Evolutionary conservation across 2,797 vertebrate genomes (phyloP).

Genomic region (Helostoma temminkii): DNA sequence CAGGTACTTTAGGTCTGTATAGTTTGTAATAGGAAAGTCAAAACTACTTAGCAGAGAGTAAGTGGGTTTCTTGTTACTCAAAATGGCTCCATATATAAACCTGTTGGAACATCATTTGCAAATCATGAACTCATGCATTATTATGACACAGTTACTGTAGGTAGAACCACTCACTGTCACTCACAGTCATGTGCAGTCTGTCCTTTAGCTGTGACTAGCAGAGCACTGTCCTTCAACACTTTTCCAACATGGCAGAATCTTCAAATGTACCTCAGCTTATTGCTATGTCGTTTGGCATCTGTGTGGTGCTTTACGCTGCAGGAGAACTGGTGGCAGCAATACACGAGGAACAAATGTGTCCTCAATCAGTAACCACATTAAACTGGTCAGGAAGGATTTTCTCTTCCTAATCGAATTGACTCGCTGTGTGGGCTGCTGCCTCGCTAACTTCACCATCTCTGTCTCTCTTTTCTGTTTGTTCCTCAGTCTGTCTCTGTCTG

Average conservation of each 20-base stretch:
- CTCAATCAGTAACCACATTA: constrained; percentile 49
- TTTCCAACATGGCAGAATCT: not conserved
- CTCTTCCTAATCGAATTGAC: constrained; percentile 61
- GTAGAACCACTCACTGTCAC: not conserved
- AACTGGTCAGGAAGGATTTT: constrained; percentile 52
- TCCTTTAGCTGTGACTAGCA: too few species aligned
- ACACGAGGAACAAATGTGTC: not conserved
- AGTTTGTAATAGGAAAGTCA: not conserved
- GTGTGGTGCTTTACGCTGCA: not conserved
- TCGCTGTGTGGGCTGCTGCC: constrained; percentile 48
- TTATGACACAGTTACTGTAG: not conserved
- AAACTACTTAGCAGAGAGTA: not conserved
- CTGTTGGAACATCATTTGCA: not conserved
- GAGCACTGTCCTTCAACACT: not conserved
- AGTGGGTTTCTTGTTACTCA: not conserved
- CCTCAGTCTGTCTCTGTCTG: constrained; percentile 6
- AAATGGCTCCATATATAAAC: not conserved
- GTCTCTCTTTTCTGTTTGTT: constrained; percentile 30
- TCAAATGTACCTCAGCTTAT: not conserved
- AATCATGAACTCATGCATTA: not conserved
- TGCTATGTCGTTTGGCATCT: not conserved
- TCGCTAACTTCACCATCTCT: constrained; percentile 21
- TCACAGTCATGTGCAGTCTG: not conserved
- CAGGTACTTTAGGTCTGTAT: not conserved
- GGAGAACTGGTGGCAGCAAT: constrained; percentile 1